Evolutionary conservation across 2,797 vertebrate species (phyloP).

Genomic region (Otus scops): DNA sequence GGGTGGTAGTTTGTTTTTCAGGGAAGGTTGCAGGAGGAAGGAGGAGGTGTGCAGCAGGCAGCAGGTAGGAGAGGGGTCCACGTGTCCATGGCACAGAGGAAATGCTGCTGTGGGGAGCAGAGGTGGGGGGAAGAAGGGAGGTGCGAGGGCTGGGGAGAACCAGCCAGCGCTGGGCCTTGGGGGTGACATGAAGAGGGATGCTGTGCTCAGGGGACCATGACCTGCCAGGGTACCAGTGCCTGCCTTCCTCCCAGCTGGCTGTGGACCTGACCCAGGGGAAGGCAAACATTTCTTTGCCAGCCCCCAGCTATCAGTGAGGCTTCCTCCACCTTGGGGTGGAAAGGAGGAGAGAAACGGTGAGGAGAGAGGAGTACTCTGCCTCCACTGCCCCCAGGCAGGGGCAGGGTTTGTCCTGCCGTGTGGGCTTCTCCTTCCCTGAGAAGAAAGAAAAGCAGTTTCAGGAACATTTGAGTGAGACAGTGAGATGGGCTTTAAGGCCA

Average conservation of each 20-base stretch:
- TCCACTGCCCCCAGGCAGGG: neutral
- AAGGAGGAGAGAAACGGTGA: neutral
- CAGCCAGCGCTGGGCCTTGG: neutral
- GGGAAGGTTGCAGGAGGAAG: neutral
- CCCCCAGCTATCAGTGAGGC: neutral
- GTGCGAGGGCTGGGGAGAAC: neutral
- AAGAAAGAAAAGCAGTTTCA: neutral
- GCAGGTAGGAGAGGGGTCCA: neutral
- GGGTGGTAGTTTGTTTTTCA: conserved; percentile 55
- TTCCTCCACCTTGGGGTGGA: neutral
- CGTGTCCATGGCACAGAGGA: neutral
- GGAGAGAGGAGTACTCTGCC: neutral
- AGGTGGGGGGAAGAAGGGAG: neutral
- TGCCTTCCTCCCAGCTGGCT: neutral
- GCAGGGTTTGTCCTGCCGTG: neutral
- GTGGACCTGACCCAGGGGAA: neutral
- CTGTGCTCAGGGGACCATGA: neutral
- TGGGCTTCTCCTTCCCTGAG: neutral
- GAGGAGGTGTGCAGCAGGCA: neutral
- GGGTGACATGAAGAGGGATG: neutral
- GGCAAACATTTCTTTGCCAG: neutral
- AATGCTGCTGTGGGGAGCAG: neutral
- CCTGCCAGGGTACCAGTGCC: neutral
- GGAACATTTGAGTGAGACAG: neutral
- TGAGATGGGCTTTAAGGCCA: neutral